A percentile compares a stretch with the other conserved stretches of the same genome.
phyloP scores from a whole-genome alignment of 2,797 vertebrate species.

The Pangasius krempfi region DNA sequence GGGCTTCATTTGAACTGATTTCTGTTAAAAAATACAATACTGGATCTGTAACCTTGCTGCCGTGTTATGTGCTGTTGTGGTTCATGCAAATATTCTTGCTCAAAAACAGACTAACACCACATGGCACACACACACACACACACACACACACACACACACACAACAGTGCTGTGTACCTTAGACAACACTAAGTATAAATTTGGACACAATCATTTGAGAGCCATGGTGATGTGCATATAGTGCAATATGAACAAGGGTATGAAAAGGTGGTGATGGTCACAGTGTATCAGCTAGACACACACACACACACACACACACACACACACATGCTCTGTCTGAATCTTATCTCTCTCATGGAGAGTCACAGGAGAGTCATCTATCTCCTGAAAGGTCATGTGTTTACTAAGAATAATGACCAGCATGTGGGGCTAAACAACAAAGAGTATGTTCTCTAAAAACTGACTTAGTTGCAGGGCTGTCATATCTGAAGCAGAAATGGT shows the following conservation, averaged over 20 bases:
- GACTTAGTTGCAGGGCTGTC: neutral
- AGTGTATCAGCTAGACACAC: slow-evolving; percentile 52
- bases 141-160: neutral
- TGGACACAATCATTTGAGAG: neutral
- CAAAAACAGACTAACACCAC: neutral
- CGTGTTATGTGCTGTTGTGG: neutral
- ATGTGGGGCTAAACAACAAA: neutral
- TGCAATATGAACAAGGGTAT: neutral
- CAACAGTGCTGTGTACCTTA: neutral
- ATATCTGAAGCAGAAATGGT: neutral
- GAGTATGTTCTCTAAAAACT: neutral
- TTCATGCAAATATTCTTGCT: slow-evolving; percentile 23
- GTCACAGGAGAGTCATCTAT: slow-evolving; percentile 1
- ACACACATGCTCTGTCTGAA: neutral
- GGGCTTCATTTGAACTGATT: slow-evolving; percentile 2
- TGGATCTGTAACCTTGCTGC: slow-evolving; percentile 14
- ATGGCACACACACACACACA: neutral
- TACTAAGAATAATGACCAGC: slow-evolving; percentile 4
- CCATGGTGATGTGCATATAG: neutral
- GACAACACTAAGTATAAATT: neutral
- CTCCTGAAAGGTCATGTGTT: slow-evolving; percentile 8
- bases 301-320: slow-evolving; percentile 47
- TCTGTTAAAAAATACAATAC: neutral
- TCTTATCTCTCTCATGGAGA: neutral
- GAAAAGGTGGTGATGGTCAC: neutral